These are phyloP conservation scores for Castor canadensis DNA, from an alignment of 2,113 vertebrate species.

Conservation along the genomic window DNA sequence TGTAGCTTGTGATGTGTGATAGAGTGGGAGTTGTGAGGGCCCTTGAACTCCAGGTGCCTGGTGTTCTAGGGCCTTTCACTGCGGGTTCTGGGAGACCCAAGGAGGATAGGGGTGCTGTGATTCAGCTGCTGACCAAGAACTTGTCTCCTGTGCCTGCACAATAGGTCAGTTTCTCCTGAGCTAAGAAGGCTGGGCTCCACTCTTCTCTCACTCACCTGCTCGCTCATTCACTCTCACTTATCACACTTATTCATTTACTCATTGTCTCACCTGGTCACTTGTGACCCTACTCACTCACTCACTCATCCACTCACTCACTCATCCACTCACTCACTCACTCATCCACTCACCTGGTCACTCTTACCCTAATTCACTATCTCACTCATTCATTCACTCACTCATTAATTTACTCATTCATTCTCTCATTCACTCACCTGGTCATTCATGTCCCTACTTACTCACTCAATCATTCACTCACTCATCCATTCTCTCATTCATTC, in stretches of 20 bases:
- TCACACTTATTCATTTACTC: background rate
- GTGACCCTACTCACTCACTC: background rate
- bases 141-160: background rate
- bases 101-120: background rate
- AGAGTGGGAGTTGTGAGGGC: background rate
- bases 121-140: background rate
- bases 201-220: background rate
- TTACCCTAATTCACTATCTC: accelerated
- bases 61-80: background rate
- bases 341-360: too few species aligned
- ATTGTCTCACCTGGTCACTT: background rate
- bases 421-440: background rate
- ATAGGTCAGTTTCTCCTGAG: background rate
- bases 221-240: too few species aligned
- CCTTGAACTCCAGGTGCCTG: background rate
- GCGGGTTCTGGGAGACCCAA: background rate
- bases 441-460: too few species aligned
- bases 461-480: too few species aligned
- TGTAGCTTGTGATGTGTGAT: background rate
- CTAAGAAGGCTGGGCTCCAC: background rate
- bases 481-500: background rate
- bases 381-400: background rate
- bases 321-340: background rate
- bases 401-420: background rate
- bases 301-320: too few species aligned